phyloP scores from a whole-genome alignment of 1,140 invertebrate genomes.

The Aphis gossypii region DNA sequence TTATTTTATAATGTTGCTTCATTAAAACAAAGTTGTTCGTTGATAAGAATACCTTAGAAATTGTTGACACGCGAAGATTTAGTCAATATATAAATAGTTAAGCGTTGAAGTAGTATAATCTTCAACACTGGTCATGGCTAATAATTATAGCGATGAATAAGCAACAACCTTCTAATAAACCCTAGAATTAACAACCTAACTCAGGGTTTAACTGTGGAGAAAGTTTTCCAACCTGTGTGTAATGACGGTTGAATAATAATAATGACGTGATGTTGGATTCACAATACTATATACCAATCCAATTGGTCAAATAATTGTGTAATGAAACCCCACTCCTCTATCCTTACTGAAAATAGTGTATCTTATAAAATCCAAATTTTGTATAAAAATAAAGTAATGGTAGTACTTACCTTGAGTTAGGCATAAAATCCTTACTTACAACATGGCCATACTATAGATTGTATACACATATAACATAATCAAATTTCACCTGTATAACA shows the following conservation, averaged over 20 bases:
- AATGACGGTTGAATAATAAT: slow-evolving; percentile 28
- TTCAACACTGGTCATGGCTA: slow-evolving; percentile 34
- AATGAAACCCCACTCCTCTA: slow-evolving; percentile 42
- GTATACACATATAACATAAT: neutral
- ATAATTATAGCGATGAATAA: slow-evolving; percentile 32
- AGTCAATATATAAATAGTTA: slow-evolving; percentile 30
- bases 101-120: slow-evolving; percentile 38
- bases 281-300: slow-evolving; percentile 46
- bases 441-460: neutral
- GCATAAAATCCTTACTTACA: slow-evolving; percentile 26
- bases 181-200: slow-evolving; percentile 47
- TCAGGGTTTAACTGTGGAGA: slow-evolving; percentile 28
- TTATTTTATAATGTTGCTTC: slow-evolving; percentile 41
- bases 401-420: slow-evolving; percentile 1
- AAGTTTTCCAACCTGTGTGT: slow-evolving; percentile 39
- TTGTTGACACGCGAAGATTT: slow-evolving; percentile 3
- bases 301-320: slow-evolving; percentile 43
- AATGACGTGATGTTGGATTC: slow-evolving; percentile 35
- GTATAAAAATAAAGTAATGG: neutral
- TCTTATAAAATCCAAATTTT: slow-evolving; percentile 40
- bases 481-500: neutral
- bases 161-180: slow-evolving; percentile 20
- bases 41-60: slow-evolving; percentile 50
- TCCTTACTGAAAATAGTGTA: slow-evolving; percentile 44
- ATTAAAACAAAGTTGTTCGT: slow-evolving; percentile 30